These are phyloP conservation scores for Sebastes baramenuke DNA, from an alignment of 2,797 vertebrate species.

Conservation along the genomic window DNA sequence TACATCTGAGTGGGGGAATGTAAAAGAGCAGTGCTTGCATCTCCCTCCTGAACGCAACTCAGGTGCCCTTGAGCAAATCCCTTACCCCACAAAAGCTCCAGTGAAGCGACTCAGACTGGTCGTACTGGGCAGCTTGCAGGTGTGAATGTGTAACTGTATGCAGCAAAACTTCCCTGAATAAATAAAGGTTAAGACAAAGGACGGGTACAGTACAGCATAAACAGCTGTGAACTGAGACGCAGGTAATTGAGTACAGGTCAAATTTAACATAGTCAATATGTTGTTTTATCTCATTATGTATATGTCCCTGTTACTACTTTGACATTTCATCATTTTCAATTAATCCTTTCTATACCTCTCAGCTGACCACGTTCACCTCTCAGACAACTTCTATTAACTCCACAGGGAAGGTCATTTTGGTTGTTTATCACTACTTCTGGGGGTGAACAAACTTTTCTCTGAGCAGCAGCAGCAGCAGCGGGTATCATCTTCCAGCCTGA, in stretches of 20 bases:
- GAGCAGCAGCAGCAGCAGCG: not conserved
- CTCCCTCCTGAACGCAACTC: not conserved
- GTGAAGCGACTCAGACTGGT: not conserved
- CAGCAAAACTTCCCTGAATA: not conserved
- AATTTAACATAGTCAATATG: slow-evolving; percentile 8
- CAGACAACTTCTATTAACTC: slow-evolving; percentile 39
- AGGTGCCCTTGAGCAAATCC: not conserved
- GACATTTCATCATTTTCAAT: slow-evolving; percentile 52
- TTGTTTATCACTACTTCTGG: slow-evolving; percentile 25
- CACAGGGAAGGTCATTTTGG: slow-evolving; percentile 5
- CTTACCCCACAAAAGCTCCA: not conserved
- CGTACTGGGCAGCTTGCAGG: not conserved
- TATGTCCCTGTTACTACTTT: slow-evolving; percentile 33
- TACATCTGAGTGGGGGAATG: not conserved
- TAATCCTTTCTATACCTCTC: slow-evolving; percentile 15
- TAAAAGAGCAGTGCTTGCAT: not conserved
- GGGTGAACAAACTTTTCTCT: slow-evolving; percentile 30
- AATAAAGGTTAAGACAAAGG: slow-evolving; percentile 19
- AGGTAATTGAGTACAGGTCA: slow-evolving; percentile 15
- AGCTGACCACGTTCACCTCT: slow-evolving; percentile 37
- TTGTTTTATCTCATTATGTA: slow-evolving; percentile 26
- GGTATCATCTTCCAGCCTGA: not conserved
- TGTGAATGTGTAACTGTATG: not conserved
- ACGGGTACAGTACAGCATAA: not conserved
- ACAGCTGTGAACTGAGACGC: slow-evolving; percentile 6